Evolutionary conservation across 2,888 invertebrate species (phyloP), one percentile per base, ranked within the genome.

Genomic region (Andrena dorsata): DNA sequence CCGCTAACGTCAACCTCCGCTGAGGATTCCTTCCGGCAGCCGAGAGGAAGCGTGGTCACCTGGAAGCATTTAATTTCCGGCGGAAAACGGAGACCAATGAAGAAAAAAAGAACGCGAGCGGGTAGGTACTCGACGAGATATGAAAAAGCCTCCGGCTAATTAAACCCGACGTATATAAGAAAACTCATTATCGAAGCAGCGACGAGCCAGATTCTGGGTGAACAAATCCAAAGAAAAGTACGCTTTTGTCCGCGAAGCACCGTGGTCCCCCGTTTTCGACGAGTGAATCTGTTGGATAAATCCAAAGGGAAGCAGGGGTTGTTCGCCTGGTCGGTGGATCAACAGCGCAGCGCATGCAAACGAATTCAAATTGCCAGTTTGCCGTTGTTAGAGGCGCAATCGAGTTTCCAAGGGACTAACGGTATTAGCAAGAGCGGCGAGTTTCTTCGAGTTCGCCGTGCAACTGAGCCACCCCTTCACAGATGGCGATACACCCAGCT

Each of bases 61-160:
- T 53, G 76, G 64, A 78, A 86, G 76, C 66, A 70, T 85, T 85
- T 77, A 79, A 85, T 86, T 85, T 86, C 79, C 81, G 73, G 58
- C 47, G 53, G 71, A 80, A 56, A 28, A 32, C 49, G 41, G 30
- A 49, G 68, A 41, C 8, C 28, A 32, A 20, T 16, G 13, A 47
- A 20, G 32, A 41, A 58, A 49, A 47, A 51, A 81, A 63, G 13
- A 41, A 16, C 41, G 4, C 41, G 49, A 16, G 30, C 47, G 51
- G 4, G 16, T 20, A 51, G 32, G 23, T 61, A 23, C 23, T 30
- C 65, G 13, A 16, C 35, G 20, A 26, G 60, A 26, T 51, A 75
- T 51, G 53, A 65, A 80, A 56, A 53, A 80, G 47, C 2, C 49
- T 49, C 58, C 60, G 61, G 28, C 51, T 77, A 72, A 77, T 77